phyloP scores from a whole-genome alignment of 2,113 vertebrate species.

The Megaptera novaeangliae region DNA sequence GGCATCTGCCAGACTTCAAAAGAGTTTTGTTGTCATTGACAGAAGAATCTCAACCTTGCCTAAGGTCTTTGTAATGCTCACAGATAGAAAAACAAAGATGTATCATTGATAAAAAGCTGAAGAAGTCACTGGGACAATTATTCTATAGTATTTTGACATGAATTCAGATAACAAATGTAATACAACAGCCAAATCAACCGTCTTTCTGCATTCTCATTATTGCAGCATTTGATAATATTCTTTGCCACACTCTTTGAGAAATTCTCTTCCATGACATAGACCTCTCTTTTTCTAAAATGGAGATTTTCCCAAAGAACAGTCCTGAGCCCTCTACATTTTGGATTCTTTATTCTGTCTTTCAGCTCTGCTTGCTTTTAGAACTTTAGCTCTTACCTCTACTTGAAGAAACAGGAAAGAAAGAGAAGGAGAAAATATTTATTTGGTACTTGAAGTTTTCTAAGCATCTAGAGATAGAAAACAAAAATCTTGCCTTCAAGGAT shows the following conservation, averaged over 20 bases:
- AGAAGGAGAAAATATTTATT: not conserved
- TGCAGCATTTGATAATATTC: not conserved
- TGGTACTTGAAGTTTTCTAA: not conserved
- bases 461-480: not conserved
- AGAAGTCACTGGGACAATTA: not conserved
- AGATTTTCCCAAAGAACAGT: not conserved
- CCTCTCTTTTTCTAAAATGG: not conserved
- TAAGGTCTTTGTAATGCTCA: not conserved
- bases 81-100: not conserved
- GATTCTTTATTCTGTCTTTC: not conserved
- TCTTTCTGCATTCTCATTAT: not conserved
- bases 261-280: not conserved
- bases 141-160: not conserved
- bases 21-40: not conserved
- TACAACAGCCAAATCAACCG: not conserved
- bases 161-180: slow-evolving; percentile 11
- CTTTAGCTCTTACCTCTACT: not conserved
- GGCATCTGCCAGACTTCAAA: not conserved
- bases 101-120: not conserved
- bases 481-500: not conserved
- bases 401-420: not conserved
- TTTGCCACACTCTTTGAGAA: not conserved
- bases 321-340: not conserved
- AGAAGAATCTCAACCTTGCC: slow-evolving; percentile 18
- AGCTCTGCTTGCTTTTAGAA: not conserved